Evolutionary conservation across 2,113 vertebrate species (phyloP), one percentile per base, ranked within the genome.

Genomic region (Leptosomus discolor): DNA sequence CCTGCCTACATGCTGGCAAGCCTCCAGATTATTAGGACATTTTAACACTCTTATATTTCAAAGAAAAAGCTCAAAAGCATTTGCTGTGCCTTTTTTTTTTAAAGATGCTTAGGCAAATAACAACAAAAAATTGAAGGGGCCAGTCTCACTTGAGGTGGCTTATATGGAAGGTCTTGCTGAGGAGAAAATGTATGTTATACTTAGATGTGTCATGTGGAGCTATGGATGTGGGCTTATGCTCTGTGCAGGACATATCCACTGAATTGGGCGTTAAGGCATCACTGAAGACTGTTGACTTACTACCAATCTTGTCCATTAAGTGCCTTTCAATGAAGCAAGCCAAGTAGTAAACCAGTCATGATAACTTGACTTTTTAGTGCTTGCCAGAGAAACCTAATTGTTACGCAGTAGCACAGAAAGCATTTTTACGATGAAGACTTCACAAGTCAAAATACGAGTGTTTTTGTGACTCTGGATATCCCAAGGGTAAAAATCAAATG

Each of bases 391-490:
- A 95, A 91, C 43, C 80, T 94, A 79, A 92, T 92, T 85, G 79
- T 90, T 95, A 88, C 10, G 77, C 58, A 93, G 88, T 67, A 96
- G 65, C 85, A 93, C 54, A 78, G 71, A 94, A 96, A 98, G 64
- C 61, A 82, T 92, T 97, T 97, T 93, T 80, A 87, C 1, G 34
- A 95, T 51, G 91, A 96, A 92, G 92, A 93, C 77, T 96, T 94
- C 71, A 32, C 85, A 97, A 96, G 88, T 84, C 90, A 93, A 94
- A 97, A 97, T 93, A 88, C 64, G 50, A 83, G 61, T 88, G 93
- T 34, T 96, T 98, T 97, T 88, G 77, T 96, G 93, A 97, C 90
- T 95, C 91, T 91, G 5, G 37, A 86, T 94, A 89, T 97, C 95
- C 96, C 90, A 95, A 93, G 90, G 85, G 51, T 91, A 94, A 96